phyloP scores from a whole-genome alignment of 2,113 vertebrate species.

The Orcinus orca region DNA sequence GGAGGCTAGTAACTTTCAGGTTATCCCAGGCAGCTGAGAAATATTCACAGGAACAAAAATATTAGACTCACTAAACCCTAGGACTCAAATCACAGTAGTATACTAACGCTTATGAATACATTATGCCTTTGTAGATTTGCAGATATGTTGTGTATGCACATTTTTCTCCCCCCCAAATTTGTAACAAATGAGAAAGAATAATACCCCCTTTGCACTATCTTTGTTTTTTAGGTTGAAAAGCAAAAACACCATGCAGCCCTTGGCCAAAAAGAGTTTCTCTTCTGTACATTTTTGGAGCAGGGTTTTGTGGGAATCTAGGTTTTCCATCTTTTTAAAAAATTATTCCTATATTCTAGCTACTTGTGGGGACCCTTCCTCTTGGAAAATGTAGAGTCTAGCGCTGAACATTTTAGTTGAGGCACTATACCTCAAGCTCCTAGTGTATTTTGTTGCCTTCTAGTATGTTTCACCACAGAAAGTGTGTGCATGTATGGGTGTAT shows the following conservation, averaged over 20 bases:
- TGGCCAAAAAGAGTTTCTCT: background rate
- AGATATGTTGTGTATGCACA: background rate
- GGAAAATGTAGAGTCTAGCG: background rate
- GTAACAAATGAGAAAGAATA: background rate
- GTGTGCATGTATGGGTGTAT: background rate
- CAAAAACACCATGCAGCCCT: background rate
- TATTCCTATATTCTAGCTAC: background rate
- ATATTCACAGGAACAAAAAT: constrained; percentile 19
- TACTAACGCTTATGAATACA: background rate
- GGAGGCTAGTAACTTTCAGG: constrained; percentile 37
- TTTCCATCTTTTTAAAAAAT: background rate
- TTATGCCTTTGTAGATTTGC: background rate
- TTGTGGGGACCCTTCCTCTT: background rate
- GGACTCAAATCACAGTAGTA: too few relatives aligned
- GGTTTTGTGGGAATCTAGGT: background rate
- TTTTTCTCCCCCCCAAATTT: background rate
- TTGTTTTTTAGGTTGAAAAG: background rate
- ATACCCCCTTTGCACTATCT: background rate
- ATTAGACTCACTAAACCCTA: background rate
- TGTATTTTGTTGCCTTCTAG: background rate
- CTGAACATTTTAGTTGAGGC: background rate
- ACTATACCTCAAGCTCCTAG: background rate
- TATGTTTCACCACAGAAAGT: background rate
- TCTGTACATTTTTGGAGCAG: background rate
- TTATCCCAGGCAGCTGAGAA: constrained; percentile 43